phyloP scores from a whole-genome alignment of 2,888 invertebrate genomes.

The Brenthis ino region DNA sequence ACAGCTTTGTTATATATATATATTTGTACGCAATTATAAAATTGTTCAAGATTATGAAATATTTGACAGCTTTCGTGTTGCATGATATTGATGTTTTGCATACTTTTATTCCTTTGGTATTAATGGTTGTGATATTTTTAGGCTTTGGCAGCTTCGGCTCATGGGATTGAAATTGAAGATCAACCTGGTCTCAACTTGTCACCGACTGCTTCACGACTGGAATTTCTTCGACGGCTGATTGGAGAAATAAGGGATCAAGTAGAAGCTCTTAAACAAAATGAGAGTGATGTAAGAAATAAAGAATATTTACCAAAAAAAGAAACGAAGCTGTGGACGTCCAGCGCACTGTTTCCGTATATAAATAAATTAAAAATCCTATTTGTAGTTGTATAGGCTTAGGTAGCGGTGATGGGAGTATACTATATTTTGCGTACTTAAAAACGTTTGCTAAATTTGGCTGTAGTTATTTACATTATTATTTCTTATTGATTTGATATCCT shows the following conservation, averaged over 20 bases:
- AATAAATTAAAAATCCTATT: too few species aligned
- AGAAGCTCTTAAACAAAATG: conserved; percentile 28
- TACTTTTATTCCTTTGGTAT: background rate
- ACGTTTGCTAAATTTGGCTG: too few species aligned
- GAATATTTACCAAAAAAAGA: conserved; percentile 8
- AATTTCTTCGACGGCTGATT: conserved; percentile 58
- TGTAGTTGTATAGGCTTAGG: too few species aligned
- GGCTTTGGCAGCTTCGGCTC: conserved; percentile 29
- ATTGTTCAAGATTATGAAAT: background rate
- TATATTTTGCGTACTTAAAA: too few species aligned
- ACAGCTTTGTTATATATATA: too few species aligned
- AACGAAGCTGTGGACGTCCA: background rate
- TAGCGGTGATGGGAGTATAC: too few species aligned
- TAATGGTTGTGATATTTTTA: conserved; percentile 8
- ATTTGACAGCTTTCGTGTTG: background rate
- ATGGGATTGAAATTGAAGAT: conserved; percentile 42
- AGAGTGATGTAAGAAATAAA: conserved; percentile 32
- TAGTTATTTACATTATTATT: too few species aligned
- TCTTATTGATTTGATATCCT: too few species aligned
- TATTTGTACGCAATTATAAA: too few species aligned
- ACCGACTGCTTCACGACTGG: conserved; percentile 63
- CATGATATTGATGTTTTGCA: background rate
- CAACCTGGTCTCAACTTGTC: conserved; percentile 41
- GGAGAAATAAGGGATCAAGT: conserved; percentile 55
- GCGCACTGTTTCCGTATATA: background rate